phyloP scores from a whole-genome alignment of 2,797 vertebrate species.

The Picus viridis region DNA sequence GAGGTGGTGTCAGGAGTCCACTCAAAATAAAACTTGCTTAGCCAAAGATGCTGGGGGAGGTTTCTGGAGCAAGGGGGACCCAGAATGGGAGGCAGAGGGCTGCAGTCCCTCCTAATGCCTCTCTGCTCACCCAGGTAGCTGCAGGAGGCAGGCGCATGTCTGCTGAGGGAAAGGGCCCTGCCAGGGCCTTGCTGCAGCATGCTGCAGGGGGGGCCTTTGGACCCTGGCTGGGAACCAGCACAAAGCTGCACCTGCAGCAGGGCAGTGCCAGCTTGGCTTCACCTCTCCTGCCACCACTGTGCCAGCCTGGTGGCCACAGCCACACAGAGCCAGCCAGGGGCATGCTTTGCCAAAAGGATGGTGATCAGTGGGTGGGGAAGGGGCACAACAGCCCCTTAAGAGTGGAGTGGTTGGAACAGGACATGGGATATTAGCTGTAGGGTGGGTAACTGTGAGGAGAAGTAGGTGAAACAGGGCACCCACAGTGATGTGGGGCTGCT shows the following conservation, averaged over 20 bases:
- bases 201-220: neutral
- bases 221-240: neutral
- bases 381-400: rapidly evolving
- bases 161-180: neutral
- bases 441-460: too few relatives aligned
- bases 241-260: rapidly evolving
- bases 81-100: neutral
- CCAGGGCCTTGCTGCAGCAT: neutral
- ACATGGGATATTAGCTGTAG: neutral
- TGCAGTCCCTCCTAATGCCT: neutral
- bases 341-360: neutral
- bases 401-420: neutral
- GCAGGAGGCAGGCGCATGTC: rapidly evolving
- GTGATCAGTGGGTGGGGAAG: neutral
- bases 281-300: rapidly evolving
- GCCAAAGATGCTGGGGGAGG: neutral
- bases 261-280: rapidly evolving
- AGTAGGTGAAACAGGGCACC: neutral
- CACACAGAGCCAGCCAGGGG: rapidly evolving
- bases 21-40: neutral
- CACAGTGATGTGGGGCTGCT: neutral
- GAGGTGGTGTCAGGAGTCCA: neutral
- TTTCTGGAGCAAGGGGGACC: neutral
- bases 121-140: neutral
- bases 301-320: neutral